Evolutionary conservation across 2,888 invertebrate species (phyloP).

Genomic region (Oscheius sp.): DNA sequence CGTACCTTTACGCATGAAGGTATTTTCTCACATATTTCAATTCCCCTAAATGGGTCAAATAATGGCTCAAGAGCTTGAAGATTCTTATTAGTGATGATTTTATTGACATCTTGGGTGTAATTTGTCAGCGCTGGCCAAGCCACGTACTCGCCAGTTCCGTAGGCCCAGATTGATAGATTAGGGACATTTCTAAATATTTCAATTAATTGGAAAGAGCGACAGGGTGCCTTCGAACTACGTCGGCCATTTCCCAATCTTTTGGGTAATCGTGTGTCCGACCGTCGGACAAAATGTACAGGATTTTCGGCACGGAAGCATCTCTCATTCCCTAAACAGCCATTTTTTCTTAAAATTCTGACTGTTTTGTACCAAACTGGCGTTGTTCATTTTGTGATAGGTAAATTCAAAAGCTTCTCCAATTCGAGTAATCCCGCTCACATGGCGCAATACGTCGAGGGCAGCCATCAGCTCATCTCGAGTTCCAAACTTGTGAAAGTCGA

Average conservation of each 20-base stretch:
- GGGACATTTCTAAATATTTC: slow-evolving; percentile 47
- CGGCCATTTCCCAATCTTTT: slow-evolving; percentile 67
- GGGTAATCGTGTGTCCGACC: slow-evolving; percentile 72
- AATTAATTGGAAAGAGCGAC: slow-evolving; percentile 8
- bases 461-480: slow-evolving; percentile 64
- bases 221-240: slow-evolving; percentile 51
- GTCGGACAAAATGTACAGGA: slow-evolving; percentile 71
- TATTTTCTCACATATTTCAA: slow-evolving; percentile 70
- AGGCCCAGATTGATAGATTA: slow-evolving; percentile 70
- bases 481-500: slow-evolving; percentile 68
- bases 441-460: slow-evolving; percentile 66
- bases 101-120: slow-evolving; percentile 57
- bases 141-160: slow-evolving; percentile 72
- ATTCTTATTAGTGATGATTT: slow-evolving; percentile 70
- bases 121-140: slow-evolving; percentile 69
- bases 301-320: slow-evolving; percentile 66
- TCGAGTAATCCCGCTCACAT: slow-evolving; percentile 71
- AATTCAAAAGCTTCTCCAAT: slow-evolving; percentile 72
- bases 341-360: not conserved
- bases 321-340: slow-evolving; percentile 68
- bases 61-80: slow-evolving; percentile 63
- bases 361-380: slow-evolving; percentile 28
- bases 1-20: slow-evolving; percentile 48
- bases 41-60: slow-evolving; percentile 67
- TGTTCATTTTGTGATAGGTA: slow-evolving; percentile 57